Base-by-base conservation (phyloP, 2,797 vertebrate species). In the Iguana delicatissima region DNA sequence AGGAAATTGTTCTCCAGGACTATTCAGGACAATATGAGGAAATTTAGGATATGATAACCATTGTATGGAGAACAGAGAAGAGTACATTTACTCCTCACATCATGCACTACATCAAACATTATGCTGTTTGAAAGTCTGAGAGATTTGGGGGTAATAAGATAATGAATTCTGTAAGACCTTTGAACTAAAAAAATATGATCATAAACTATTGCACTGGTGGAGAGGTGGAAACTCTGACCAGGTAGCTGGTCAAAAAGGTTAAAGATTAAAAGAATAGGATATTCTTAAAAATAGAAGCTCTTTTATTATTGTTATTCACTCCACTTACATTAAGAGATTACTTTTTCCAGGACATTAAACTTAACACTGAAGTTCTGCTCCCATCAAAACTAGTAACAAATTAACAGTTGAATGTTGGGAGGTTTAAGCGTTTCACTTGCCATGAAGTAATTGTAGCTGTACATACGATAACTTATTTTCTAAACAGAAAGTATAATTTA, bases 111-210 rank as follows among this genome's bases (percentile, higher is more conserved):
- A 89, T 64, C 84, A 91, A 88, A 80, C 1, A 26, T 62, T n/a
- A 85, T 5, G 50, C 18, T 83, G 29, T 1, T 87, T 72, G 88
- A 93, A 89, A 84, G 74, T 5, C 84, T 9, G 85, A 74, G n/a
- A 67, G 77, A 81, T 26, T 72, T 89, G 92, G 20, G 59, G 24
- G n/a, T 3, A 1, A 93, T 91, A 86, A 64, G 10, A 69, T 9
- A 64, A 46, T 26, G 16, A 91, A 29, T 94, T 91, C 72, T 89
- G 5, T 59, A 76, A 89, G 87, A 55, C 3, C 62, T 88, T 73
- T 46, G 59, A 29, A n/a, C 74, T 87, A 80, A 64, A 89, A 85
- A 84, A 79, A 85, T 42, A 42, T 64, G 6, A 42, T 69, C 2
- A n/a, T 35, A 87, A 92, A 76, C 1, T 57, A 0, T 42, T 42